These are phyloP conservation scores for Pandemis cinnamomeana DNA, from an alignment of 2,888 invertebrate species.

Conservation along the genomic window DNA sequence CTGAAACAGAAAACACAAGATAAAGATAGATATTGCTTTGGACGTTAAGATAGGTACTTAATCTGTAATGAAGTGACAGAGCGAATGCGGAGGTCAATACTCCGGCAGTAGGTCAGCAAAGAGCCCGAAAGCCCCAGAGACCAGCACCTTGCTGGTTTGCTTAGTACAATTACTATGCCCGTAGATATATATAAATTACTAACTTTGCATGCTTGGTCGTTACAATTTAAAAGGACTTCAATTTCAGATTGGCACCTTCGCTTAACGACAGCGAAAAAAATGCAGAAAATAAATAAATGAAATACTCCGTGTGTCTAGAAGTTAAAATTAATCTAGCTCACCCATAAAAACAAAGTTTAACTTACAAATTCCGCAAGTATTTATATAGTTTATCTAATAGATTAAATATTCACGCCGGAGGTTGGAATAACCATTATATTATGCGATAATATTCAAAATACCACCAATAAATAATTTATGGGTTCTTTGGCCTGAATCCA, in stretches of 20 bases:
- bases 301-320: too few relatives aligned
- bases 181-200: slow-evolving; percentile 5
- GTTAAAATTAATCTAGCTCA: too few relatives aligned
- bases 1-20: not conserved
- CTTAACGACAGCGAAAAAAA: too few relatives aligned
- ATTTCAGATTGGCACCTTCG: not conserved
- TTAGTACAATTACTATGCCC: slow-evolving; percentile 20
- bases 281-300: too few relatives aligned
- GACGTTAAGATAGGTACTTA: not conserved
- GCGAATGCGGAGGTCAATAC: slow-evolving; percentile 57
- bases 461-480: slow-evolving; percentile 43
- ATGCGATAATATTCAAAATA: slow-evolving; percentile 7
- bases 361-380: not conserved
- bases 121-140: slow-evolving; percentile 56
- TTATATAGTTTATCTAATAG: not conserved
- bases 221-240: not conserved
- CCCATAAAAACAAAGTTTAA: not conserved
- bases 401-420: not conserved
- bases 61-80: slow-evolving; percentile 43
- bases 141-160: slow-evolving; percentile 54
- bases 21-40: not conserved
- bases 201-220: not conserved
- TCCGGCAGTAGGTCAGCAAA: slow-evolving; percentile 74
- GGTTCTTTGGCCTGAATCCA: slow-evolving; percentile 43
- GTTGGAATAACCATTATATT: slow-evolving; percentile 11